Conservation (phyloP, 2,797 vertebrate genomes). For the Sphaeramia orbicularis region DNA sequence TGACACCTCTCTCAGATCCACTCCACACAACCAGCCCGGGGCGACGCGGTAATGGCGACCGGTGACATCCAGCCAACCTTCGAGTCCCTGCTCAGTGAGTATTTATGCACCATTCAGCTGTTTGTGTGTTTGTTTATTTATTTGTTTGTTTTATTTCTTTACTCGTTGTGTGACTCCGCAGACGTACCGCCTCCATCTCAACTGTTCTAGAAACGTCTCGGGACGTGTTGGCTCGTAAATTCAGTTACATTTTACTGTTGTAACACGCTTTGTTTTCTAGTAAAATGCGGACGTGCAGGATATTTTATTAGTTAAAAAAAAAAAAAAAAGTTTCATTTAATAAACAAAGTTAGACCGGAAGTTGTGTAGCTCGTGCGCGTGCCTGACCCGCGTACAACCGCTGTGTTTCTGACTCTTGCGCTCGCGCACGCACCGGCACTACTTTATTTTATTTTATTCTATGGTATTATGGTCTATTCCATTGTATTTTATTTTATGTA, state of each 20-base stretch:
- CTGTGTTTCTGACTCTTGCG: constrained; percentile 2
- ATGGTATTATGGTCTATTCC: no score
- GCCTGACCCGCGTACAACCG: constrained; percentile 5
- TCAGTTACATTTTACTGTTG: neutral
- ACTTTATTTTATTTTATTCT: no score
- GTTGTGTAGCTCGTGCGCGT: constrained; percentile 46
- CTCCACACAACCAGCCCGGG: neutral
- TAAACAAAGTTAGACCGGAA: constrained; percentile 62
- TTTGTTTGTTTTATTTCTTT: no score
- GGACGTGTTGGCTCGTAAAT: neutral
- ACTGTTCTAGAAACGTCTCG: no score
- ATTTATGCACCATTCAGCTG: accelerated
- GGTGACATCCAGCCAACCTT: constrained; percentile 59
- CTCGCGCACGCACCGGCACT: constrained; percentile 5
- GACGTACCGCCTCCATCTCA: neutral
- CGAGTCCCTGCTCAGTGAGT: constrained; percentile 82
- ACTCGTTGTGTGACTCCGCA: no score
- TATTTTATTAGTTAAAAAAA: neutral
- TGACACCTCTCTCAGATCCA: constrained; percentile 41
- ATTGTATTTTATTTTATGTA: no score
- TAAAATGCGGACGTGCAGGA: accelerated
- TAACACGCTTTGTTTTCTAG: accelerated
- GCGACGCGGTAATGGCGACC: constrained; percentile 72
- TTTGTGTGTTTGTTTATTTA: neutral
- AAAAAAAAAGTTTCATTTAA: neutral